Conservation (phyloP, 1,140 invertebrate genomes). For the Homalodisca vitripennis region DNA sequence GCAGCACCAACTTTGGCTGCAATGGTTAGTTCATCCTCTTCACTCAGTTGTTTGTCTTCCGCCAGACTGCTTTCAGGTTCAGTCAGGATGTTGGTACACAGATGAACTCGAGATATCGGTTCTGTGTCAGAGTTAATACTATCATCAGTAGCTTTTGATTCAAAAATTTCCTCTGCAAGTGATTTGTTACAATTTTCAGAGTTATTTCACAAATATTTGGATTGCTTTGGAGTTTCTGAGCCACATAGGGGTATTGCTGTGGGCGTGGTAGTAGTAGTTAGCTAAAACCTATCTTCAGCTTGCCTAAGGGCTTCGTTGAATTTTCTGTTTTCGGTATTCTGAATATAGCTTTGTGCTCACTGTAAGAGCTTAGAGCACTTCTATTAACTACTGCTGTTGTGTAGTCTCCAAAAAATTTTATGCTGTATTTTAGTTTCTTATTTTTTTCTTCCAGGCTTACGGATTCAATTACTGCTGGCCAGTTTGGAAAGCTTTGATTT, state of each 20-base stretch:
- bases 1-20: background rate
- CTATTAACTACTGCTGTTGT: background rate
- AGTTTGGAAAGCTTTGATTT: too few relatives aligned
- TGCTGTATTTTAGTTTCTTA: background rate
- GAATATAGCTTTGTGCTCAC: background rate
- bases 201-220: background rate
- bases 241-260: background rate
- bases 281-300: background rate
- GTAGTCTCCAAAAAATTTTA: constrained; percentile 19
- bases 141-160: background rate
- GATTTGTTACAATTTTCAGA: background rate
- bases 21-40: background rate
- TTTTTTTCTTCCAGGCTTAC: too few relatives aligned
- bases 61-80: background rate
- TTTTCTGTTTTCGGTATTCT: background rate
- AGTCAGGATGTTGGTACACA: background rate
- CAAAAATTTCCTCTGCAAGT: background rate
- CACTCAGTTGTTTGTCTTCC: background rate
- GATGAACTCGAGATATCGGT: background rate
- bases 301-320: background rate
- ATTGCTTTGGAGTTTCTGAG: background rate
- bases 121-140: background rate
- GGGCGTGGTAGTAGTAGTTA: background rate
- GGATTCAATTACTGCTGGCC: too few relatives aligned
- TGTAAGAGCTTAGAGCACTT: constrained; percentile 52